Evolutionary conservation across 2,113 vertebrate species (phyloP), one percentile per base, ranked within the genome.

Genomic region (Macaca nemestrina): DNA sequence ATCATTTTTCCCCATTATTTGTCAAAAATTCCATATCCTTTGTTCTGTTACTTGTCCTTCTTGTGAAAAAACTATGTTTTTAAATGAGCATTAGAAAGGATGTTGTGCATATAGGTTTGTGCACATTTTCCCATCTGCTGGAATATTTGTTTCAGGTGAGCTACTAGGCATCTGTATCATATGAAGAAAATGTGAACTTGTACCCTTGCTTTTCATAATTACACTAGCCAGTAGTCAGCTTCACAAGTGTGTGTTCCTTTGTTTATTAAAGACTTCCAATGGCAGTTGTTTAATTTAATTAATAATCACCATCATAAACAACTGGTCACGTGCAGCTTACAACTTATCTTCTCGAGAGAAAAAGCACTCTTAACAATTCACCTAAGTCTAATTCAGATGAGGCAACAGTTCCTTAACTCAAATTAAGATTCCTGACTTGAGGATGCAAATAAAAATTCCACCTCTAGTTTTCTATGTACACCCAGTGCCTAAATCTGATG

Each of bases 1-100:
- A 98, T 98, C 94, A 98, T 98, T 95, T 97, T 94, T 97, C 90
- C 96, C 57, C 97, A 94, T 22, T 97, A 83, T 88, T 85, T 95
- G 84, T 93, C 92, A 0, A 0, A 97, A 93, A 76, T 8, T 32
- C 93, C 88, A 52, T 68, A 95, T 96, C 89, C 84, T 96, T 76
- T 96, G 80, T 78, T 89, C 32, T 73, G 22, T 91, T 67, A 48
- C 23, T 92, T 81, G 76, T 4, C 22, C 6, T 68, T 67, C 52
- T 32, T 90, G 11, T 22, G 52, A 87, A 92, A 81, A 30, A 64
- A 92, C 23, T 57, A 67, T 55, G 22, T 68, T 94, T 96, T 50
- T 32, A 82, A 93, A 48, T 52, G 43, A 79, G 59, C 23, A 86
- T 57, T 82, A 61, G 50, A 57, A 82, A 96, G 14, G 17, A 59